Conservation (phyloP, 2,888 invertebrate genomes). For the Dascillus cervinus region DNA sequence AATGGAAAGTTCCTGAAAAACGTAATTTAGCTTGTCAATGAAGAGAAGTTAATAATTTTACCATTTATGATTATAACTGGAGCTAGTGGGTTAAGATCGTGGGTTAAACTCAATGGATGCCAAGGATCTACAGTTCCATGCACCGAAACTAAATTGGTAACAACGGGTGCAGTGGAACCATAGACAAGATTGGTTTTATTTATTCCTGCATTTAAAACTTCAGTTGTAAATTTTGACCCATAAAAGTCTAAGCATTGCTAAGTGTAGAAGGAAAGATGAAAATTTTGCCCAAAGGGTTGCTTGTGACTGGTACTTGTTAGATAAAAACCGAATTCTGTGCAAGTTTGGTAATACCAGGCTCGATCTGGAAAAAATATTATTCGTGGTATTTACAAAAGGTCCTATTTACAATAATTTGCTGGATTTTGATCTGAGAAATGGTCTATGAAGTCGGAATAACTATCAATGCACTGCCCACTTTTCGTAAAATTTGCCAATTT, state of each 20-base stretch:
- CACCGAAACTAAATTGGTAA: constrained; percentile 12
- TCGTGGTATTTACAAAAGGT: too few species aligned
- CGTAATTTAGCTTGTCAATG: neutral
- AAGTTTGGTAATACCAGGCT: constrained; percentile 17
- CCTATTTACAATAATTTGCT: too few species aligned
- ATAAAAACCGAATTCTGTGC: constrained; percentile 16
- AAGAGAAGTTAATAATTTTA: neutral
- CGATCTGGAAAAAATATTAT: constrained; percentile 10
- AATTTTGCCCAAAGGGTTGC: constrained; percentile 11
- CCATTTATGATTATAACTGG: neutral
- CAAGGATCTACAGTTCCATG: constrained; percentile 6
- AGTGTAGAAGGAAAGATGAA: constrained; percentile 10
- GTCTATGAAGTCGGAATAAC: constrained; percentile 14
- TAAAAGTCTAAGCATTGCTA: constrained; percentile 13
- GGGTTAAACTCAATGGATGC: neutral
- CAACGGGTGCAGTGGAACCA: constrained; percentile 8
- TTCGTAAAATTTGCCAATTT: too few species aligned
- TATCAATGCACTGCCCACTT: constrained; percentile 13
- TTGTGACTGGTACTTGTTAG: constrained; percentile 12
- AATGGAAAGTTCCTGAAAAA: neutral
- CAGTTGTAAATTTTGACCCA: constrained; percentile 6
- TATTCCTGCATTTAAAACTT: constrained; percentile 8
- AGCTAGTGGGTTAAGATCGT: neutral
- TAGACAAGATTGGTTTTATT: constrained; percentile 11
- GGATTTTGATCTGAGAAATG: constrained; percentile 1